Evolutionary conservation across 2,797 vertebrate species (phyloP).

Genomic region (Menidia menidia): DNA sequence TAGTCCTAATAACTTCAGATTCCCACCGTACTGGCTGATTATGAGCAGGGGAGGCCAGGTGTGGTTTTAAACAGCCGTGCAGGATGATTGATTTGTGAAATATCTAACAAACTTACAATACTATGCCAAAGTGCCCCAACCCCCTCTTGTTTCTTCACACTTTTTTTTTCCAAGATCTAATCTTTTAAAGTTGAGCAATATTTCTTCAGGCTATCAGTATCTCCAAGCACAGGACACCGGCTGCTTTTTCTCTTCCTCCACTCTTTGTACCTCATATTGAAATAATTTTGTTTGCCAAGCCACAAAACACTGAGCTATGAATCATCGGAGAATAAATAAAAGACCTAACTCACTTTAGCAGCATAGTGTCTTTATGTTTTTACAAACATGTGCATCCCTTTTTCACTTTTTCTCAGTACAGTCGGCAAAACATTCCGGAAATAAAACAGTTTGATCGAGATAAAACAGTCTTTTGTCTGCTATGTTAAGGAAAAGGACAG

Average conservation of each 20-base stretch:
- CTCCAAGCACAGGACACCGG: too few species aligned
- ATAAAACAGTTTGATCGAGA: background rate
- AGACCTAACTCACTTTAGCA: too few species aligned
- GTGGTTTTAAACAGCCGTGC: background rate
- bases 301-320: too few species aligned
- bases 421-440: background rate
- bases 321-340: too few species aligned
- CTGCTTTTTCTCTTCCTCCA: too few species aligned
- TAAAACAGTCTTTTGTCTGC: background rate
- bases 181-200: background rate
- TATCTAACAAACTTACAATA: background rate
- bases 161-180: background rate
- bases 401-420: background rate
- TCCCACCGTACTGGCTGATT: slow-evolving; percentile 25
- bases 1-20: slow-evolving; percentile 4
- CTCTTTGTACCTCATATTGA: too few species aligned
- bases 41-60: background rate
- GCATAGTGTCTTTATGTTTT: too few species aligned
- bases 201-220: too few species aligned
- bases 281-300: too few species aligned
- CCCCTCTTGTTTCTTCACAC: background rate
- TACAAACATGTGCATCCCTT: background rate
- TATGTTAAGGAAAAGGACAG: too few species aligned
- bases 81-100: background rate
- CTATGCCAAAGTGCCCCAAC: background rate